Evolutionary conservation across 1,140 invertebrate genomes (phyloP), one percentile per base, ranked within the genome.

Genomic region (Trachymyrmex septentrionalis): DNA sequence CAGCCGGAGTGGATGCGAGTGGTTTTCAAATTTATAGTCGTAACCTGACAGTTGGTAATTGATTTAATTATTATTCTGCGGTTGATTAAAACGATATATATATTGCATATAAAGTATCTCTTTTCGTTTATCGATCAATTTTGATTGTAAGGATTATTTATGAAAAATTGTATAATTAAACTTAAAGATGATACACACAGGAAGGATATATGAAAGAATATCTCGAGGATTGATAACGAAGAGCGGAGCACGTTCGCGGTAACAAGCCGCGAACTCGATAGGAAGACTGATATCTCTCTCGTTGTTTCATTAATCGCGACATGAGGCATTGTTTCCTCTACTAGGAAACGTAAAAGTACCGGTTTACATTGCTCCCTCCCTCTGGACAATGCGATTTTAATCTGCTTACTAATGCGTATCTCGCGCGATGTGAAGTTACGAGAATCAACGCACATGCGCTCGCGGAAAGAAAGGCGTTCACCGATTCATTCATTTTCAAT

Each of bases 241-340:
- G 86, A 69, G 21, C 69, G 61, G 48, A 19, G 50, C 50, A 19
- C 50, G 50, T 75, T 67, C 55, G 30, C 57, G 48, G 55, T 82
- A 82, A 82, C 64, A 44, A 44, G 30, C 55, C 38, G 81, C 66
- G 30, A 89, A 89, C 64, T 27, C 27, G 57, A 78, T 67, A n/a
- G 69, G 38, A 34, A 55, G 59, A 21, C 24, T 44, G 71, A 63
- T 87, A 64, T 75, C 48, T 50, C 48, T 50, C 50, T 50, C 50
- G 48, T 69, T 24, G 69, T 50, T 50, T 87, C 44, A 69, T 85
- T 92, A 92, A 92, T 91, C 90, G 86, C 64, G 71, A 88, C 73
- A 86, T 72, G 69, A 61, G 67, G 73, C 89, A 91, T 92, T 92
- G 90, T 91, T 89, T 86, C 69, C 63, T 66, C n/a, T 86, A 86